Evolutionary conservation across 2,113 vertebrate species (phyloP).

Genomic region (Donacobius atricapilla): DNA sequence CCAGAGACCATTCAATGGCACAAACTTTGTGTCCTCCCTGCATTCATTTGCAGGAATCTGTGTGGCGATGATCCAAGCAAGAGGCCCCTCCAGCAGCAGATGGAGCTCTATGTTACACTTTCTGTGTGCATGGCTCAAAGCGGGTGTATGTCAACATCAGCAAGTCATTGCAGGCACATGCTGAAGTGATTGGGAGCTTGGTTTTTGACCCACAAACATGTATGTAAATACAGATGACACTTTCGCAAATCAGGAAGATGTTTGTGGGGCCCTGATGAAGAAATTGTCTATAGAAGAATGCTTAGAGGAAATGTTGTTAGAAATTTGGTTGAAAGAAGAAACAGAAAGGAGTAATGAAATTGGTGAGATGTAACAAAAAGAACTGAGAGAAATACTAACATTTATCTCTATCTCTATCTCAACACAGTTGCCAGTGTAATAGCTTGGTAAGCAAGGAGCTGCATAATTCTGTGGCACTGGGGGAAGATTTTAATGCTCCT

Average conservation of each 20-base stretch:
- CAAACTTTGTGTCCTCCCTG: background rate
- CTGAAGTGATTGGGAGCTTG: background rate
- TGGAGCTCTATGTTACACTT: background rate
- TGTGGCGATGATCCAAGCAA: background rate
- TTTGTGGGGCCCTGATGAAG: background rate
- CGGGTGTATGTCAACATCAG: fast-evolving
- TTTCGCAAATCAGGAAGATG: background rate
- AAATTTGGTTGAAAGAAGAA: background rate
- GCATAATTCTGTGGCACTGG: background rate
- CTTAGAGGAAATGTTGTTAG: background rate
- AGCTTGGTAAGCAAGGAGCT: background rate
- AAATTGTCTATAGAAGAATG: background rate
- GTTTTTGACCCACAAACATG: background rate
- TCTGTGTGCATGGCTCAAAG: background rate
- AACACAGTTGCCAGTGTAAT: background rate
- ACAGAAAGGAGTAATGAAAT: background rate
- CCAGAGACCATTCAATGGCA: background rate
- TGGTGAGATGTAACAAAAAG: background rate
- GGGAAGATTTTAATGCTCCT: background rate
- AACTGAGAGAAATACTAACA: background rate
- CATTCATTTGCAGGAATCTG: background rate
- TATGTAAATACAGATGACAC: background rate
- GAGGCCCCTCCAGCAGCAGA: conserved; percentile 23
- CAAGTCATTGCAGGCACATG: background rate
- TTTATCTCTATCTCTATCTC: background rate